phyloP scores from a whole-genome alignment of 2,888 invertebrate genomes.

The Orthosia gracilis region DNA sequence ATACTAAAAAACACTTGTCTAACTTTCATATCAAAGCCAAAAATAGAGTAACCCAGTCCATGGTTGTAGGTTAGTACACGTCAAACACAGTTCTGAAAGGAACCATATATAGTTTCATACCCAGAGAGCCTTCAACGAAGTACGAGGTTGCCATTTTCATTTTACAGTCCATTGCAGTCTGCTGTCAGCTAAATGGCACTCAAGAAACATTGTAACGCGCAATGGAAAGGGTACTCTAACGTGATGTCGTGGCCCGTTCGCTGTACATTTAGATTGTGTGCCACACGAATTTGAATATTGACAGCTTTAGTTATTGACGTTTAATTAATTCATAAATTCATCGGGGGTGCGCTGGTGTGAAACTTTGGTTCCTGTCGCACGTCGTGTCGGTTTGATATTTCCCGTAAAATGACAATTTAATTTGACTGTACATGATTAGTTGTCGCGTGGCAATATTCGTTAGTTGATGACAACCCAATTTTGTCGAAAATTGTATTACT shows the following conservation, averaged over 20 bases:
- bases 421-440: conserved; percentile 53
- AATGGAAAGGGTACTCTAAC: conserved; percentile 26
- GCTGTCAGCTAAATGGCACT: conserved; percentile 26
- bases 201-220: conserved; percentile 34
- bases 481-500: conserved; percentile 38
- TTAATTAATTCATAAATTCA: conserved; percentile 65
- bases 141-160: conserved; percentile 25
- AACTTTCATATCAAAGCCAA: conserved; percentile 11
- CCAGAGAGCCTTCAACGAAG: conserved; percentile 28
- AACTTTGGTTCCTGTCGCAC: conserved; percentile 57
- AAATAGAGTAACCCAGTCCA: not conserved
- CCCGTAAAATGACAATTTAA: conserved; percentile 59
- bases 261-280: conserved; percentile 36
- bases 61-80: conserved; percentile 2
- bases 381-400: conserved; percentile 48
- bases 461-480: conserved; percentile 50
- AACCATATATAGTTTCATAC: conserved; percentile 8
- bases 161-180: conserved; percentile 49
- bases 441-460: conserved; percentile 45
- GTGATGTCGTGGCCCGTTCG: conserved; percentile 14
- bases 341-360: conserved; percentile 46
- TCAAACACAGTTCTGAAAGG: conserved; percentile 23
- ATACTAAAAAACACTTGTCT: not conserved
- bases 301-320: conserved; percentile 64
- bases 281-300: conserved; percentile 58